Base-by-base conservation (phyloP, 2,113 vertebrate genomes). In the Dipodomys stephensi region DNA sequence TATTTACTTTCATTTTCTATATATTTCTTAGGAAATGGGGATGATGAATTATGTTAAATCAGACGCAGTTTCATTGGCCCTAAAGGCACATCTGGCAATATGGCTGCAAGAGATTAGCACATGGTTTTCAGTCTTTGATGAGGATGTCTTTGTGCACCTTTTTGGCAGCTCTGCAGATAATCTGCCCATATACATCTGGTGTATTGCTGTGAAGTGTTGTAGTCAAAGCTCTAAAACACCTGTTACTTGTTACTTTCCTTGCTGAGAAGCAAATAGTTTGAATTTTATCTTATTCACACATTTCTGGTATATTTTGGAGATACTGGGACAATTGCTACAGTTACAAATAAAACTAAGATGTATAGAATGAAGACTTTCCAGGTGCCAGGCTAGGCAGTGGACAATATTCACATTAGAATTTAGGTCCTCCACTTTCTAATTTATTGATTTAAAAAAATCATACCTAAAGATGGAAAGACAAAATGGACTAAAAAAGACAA, bases 151-250 rank as follows among this genome's bases (percentile, higher is more conserved):
- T 86, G 81, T 77, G 46, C 4, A 80, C 60, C 77, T 95, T 95
- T 72, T 81, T 93, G 96, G 96, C 96, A 96, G 90, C 95, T 91
- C 62, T 72, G 72, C 30, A 65, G 84, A 88, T 83, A 87, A 93
- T 93, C 93, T 93, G 65, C 90, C 83, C 19, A 2, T 83, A 23
- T 86, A 90, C 96, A 97, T 96, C 96, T 96, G 96, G 89, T 94
- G 30, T 74, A 93, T 93, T 88, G 74, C 95, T 95, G 71, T 77
- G 91, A 95, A 95, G 76, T 92, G 94, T 83, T 89, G 72, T n/a
- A n/a, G 46, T 82, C 8, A n/a, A 27, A 53, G 87, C 88, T 93
- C 90, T 86, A 92, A 95, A 90, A 94, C 96, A 95, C 93, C 95
- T 95, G 96, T 93, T 96, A 76, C 93, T 90, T 93, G 83, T 96